A percentile compares a stretch with the other conserved stretches of the same genome.
phyloP scores from a whole-genome alignment of 2,113 vertebrate species.

The Phoxinus phoxinus region DNA sequence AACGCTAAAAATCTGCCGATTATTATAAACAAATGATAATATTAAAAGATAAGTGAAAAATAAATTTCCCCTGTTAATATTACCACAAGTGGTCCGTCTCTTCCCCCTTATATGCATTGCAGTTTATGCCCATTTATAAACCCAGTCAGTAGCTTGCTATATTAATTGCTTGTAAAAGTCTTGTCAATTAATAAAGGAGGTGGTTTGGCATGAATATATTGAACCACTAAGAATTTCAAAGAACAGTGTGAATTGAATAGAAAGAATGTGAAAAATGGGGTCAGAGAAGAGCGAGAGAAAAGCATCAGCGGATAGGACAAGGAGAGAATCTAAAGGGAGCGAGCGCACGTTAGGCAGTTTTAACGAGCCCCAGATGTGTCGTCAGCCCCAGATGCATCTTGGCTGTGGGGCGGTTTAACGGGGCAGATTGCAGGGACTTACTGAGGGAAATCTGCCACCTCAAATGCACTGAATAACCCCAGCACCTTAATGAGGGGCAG shows the following conservation, averaged over 20 bases:
- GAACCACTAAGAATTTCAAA: not conserved
- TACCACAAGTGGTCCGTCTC: not conserved
- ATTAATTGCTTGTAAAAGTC: not conserved
- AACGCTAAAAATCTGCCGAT: too few relatives aligned
- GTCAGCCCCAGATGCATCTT: constrained; percentile 47
- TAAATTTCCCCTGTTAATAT: too few relatives aligned
- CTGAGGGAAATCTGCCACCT: constrained; percentile 21
- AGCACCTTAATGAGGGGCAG: constrained; percentile 18
- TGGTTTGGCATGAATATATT: not conserved
- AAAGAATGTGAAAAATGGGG: constrained; percentile 29
- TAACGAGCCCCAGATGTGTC: constrained; percentile 58
- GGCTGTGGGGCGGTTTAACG: constrained; percentile 3
- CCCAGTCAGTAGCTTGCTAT: not conserved
- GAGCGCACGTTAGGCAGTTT: constrained; percentile 5
- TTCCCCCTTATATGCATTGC: not conserved
- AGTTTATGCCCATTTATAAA: not conserved
- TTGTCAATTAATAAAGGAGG: not conserved
- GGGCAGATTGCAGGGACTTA: not conserved
- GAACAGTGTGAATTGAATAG: not conserved
- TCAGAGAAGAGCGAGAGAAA: constrained; percentile 15
- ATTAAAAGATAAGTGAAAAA: too few relatives aligned
- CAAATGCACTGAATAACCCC: constrained; percentile 26
- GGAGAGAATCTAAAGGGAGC: not conserved
- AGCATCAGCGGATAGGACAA: not conserved
- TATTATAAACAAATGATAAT: too few relatives aligned